Conservation (phyloP, 1,140 invertebrate genomes). For the Bathynomus jamesi region DNA sequence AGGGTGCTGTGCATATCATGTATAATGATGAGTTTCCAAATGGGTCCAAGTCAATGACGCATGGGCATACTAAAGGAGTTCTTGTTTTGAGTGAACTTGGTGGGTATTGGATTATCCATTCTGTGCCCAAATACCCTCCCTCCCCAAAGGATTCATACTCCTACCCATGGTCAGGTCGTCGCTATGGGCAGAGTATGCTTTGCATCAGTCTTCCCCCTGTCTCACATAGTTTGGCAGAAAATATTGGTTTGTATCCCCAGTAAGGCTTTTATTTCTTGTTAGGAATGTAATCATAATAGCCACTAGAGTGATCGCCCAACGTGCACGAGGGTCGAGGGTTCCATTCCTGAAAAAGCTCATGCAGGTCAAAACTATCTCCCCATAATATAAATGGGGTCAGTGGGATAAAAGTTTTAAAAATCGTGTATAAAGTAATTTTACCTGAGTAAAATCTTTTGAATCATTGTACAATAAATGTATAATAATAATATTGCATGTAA, state of each 20-base stretch:
- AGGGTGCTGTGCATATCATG: slow-evolving; percentile 49
- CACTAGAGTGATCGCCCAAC: too few relatives aligned
- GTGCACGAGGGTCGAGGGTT: too few relatives aligned
- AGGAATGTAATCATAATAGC: too few relatives aligned
- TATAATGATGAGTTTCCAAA: slow-evolving; percentile 79
- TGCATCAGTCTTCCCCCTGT: slow-evolving; percentile 62
- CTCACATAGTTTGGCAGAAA: slow-evolving; percentile 51
- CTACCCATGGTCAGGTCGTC: slow-evolving; percentile 62
- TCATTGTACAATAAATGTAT: too few relatives aligned
- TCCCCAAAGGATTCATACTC: slow-evolving; percentile 52
- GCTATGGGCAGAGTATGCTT: slow-evolving; percentile 77
- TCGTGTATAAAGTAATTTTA: too few relatives aligned
- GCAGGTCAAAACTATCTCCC: too few relatives aligned
- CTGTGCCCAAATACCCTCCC: slow-evolving; percentile 72
- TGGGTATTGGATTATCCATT: slow-evolving; percentile 86
- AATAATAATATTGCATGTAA: too few relatives aligned
- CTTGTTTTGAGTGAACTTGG: slow-evolving; percentile 59
- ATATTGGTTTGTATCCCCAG: slow-evolving; percentile 53
- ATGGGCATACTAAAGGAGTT: slow-evolving; percentile 79
- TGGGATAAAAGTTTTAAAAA: too few relatives aligned
- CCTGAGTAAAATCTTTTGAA: too few relatives aligned
- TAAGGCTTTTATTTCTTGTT: too few relatives aligned
- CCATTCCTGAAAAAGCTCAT: too few relatives aligned
- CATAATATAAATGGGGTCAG: too few relatives aligned
- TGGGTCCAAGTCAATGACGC: slow-evolving; percentile 44